Percentiles rank a stretch among this genome's conserved stretches.
These are phyloP conservation scores for Acromyrmex echinatior DNA, from an alignment of 1,140 invertebrate species.

Conservation along the genomic window DNA sequence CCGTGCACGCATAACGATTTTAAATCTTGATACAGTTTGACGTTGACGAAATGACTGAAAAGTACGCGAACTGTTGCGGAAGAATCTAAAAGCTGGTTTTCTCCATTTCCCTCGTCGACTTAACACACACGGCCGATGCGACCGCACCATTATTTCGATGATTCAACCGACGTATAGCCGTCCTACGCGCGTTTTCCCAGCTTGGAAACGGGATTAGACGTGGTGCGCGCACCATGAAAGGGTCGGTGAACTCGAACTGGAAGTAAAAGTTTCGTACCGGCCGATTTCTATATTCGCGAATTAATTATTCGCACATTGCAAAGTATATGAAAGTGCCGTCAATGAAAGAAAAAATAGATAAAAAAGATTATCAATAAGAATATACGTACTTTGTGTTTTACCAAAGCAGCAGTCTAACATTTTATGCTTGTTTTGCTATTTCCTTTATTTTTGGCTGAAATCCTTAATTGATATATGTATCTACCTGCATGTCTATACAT, in stretches of 20 bases:
- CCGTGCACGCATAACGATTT: background rate
- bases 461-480: background rate
- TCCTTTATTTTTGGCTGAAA: background rate
- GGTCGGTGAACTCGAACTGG: constrained; percentile 45
- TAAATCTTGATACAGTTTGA: constrained; percentile 44
- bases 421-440: background rate
- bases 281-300: constrained; percentile 27
- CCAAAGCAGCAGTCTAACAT: background rate
- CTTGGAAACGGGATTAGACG: constrained; percentile 38
- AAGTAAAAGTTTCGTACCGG: constrained; percentile 53
- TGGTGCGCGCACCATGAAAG: constrained; percentile 8
- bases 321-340: background rate
- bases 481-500: background rate
- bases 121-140: constrained; percentile 19
- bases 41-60: constrained; percentile 21
- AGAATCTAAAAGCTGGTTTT: constrained; percentile 33
- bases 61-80: background rate
- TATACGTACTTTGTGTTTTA: background rate
- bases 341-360: background rate
- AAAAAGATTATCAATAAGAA: background rate
- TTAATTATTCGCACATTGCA: constrained; percentile 51
- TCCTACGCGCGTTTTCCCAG: constrained; percentile 46
- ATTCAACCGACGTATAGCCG: constrained; percentile 32
- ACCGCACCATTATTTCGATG: constrained; percentile 42
- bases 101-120: background rate